Percentiles rank a stretch among this genome's conserved stretches.
Evolutionary conservation across 2,888 invertebrate species (phyloP).

Genomic region (Trissoscelio sp.): DNA sequence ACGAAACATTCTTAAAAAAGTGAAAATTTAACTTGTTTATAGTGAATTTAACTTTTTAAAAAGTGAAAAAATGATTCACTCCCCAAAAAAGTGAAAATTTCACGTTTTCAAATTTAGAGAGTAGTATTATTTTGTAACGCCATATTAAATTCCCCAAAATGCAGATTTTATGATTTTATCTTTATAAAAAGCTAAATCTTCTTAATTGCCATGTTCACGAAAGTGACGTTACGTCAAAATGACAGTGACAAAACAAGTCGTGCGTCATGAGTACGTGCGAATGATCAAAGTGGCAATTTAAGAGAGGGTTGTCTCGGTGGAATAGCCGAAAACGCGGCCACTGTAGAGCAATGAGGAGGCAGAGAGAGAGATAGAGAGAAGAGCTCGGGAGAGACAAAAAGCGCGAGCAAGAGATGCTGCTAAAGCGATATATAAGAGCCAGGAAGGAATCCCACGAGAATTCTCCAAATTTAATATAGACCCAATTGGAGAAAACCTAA

Average conservation of each 20-base stretch:
- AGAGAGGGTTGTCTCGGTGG: conserved; percentile 73
- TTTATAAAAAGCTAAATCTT: no score
- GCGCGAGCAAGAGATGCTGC: conserved; percentile 36
- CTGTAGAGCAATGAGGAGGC: conserved; percentile 48
- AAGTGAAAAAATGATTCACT: no score
- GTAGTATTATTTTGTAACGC: no score
- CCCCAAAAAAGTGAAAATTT: no score
- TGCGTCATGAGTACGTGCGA: conserved; percentile 49
- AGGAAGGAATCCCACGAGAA: conserved; percentile 77
- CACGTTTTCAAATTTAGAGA: no score
- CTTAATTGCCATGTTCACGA: not conserved
- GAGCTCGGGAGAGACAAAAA: not conserved
- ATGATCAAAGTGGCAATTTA: conserved; percentile 69
- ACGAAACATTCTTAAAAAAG: no score
- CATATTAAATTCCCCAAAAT: no score
- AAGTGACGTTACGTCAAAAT: conserved; percentile 29
- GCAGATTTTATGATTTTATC: no score
- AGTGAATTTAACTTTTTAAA: no score
- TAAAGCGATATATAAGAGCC: conserved; percentile 68
- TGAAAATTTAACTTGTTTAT: no score
- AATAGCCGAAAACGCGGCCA: conserved; percentile 72
- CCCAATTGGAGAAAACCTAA: conserved; percentile 81
- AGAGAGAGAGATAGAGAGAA: conserved; percentile 8
- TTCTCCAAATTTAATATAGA: conserved; percentile 82
- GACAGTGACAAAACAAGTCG: conserved; percentile 31